A percentile compares a stretch with the other conserved stretches of the same genome.
These are phyloP conservation scores for Pipra filicauda DNA, from an alignment of 2,113 vertebrate species.

Conservation along the genomic window DNA sequence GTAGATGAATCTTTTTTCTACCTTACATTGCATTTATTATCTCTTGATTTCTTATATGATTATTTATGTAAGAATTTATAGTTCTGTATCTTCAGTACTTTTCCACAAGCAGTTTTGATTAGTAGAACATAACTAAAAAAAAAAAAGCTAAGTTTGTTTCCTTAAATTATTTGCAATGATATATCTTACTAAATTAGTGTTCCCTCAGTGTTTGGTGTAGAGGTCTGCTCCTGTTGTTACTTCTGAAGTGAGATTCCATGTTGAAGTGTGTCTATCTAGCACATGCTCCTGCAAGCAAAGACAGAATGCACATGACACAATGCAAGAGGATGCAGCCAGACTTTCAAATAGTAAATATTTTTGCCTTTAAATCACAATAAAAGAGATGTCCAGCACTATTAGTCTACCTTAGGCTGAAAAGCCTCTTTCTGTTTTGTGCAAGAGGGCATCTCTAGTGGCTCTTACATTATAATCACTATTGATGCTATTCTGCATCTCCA, in stretches of 20 bases:
- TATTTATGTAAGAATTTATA: not conserved
- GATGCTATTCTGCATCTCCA: not conserved
- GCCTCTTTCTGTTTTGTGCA: not conserved
- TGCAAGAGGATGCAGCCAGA: not conserved
- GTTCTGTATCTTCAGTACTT: not conserved
- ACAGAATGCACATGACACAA: not conserved
- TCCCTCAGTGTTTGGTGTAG: not conserved
- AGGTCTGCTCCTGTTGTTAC: not conserved
- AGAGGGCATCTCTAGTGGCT: not conserved
- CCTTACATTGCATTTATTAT: not conserved
- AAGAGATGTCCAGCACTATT: not conserved
- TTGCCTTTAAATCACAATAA: not conserved
- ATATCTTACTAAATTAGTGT: not conserved
- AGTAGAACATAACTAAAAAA: not conserved
- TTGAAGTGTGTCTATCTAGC: not conserved
- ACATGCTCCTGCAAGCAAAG: not conserved
- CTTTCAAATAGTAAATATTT: not conserved
- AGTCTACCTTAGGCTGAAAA: not conserved
- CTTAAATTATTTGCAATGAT: not conserved
- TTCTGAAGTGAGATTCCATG: not conserved
- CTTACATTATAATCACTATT: not conserved
- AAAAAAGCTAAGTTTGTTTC: not conserved
- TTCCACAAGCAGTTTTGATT: not conserved
- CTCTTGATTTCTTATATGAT: rapidly evolving
- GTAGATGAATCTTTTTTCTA: not conserved